Evolutionary conservation across 1,140 invertebrate genomes (phyloP), one percentile per base, ranked within the genome.

Genomic region (Heliconius hewitsoni): DNA sequence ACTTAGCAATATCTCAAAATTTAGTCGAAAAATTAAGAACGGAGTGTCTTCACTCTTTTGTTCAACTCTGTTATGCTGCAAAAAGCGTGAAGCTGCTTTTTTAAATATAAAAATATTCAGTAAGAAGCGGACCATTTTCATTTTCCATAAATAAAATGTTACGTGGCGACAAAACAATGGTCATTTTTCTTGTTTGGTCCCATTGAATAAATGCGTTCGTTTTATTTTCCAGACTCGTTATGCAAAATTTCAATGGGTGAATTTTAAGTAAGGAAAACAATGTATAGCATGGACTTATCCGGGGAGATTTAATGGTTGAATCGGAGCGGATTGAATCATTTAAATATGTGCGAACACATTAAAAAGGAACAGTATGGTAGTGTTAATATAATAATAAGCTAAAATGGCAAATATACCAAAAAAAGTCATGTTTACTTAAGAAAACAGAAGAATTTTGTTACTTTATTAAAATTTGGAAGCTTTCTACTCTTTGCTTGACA

Each of bases 191-290:
- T 66, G 60, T 66, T 66, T 66, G 60, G 27, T 66, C 60, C 60
- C 60, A 66, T 66, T 66, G 60, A 66, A 66, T 66, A 18, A 66
- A 66, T 30, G 23, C 13, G 30, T 66, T 66, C 27, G 60, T 66
- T 66, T 66, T 66, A 30, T 66, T 66, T 66, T 11, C 9, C 23
- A 16, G 23, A 66, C 23, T 66, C 60, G 27, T 11, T 30, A 66
- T 27, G 60, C 60, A 66, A 66, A 30, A 27, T 66, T 66, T 66
- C 60, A 66, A 66, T 66, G 60, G 27, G 23, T 66, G 60, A 66
- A 66, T 66, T 30, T 66, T 27, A 66, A 66, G n/a, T 66, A 66
- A 66, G 60, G 23, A 66, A 66, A 30, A 30, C 60, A 66, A 66
- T 66, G 23, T 66, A 30, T 27, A 4, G 60, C 3, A 3, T 4